Evolutionary conservation across 2,113 vertebrate species (phyloP), one percentile per base, ranked within the genome.

Genomic region (Cyanoderma ruficeps): DNA sequence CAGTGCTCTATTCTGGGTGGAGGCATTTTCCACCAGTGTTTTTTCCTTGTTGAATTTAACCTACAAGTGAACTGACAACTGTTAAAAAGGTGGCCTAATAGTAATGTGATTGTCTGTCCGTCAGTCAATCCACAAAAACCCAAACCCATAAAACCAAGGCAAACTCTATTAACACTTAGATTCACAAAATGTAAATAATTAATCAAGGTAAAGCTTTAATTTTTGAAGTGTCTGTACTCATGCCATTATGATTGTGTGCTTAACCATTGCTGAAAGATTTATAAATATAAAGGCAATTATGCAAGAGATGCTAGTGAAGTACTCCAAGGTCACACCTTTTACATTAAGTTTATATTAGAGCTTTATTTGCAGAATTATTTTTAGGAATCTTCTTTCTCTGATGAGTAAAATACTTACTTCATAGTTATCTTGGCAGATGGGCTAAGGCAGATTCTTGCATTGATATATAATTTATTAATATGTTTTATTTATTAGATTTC

Each of bases 401-500:
- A 44, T 56, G 28, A 53, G 25, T 69, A 72, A 64, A 91, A 63
- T 65, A 79, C 44, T 31, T 93, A 15, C 30, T 72, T 91, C 23
- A 3, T n/a, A 42, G 42, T 72, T 85, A 39, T 9, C n/a, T 33
- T 89, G 33, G 53, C 93, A 95, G 82, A 71, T 63, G 70, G 46
- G 67, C 57, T 27, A 55, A 69, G 50, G 31, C 70, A 79, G 60
- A 28, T 95, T 71, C 44, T 83, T 91, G 50, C 69, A 37, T 37
- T 89, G 87, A 76, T 87, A 79, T 13, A 76, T 94, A 93, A 96
- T 94, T 95, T 85, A 94, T 93, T 91, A 49, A 50, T 94, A 71
- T 64, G 30, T 82, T 95, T 95, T 85, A 91, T 93, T 91, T 89
- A 84, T 82, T 89, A 91, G 56, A 91, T 84, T 94, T 84, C 64